A percentile compares a stretch with the other conserved stretches of the same genome.
Evolutionary conservation across 2,888 invertebrate genomes (phyloP).

Genomic region (Tiliacea citrago): DNA sequence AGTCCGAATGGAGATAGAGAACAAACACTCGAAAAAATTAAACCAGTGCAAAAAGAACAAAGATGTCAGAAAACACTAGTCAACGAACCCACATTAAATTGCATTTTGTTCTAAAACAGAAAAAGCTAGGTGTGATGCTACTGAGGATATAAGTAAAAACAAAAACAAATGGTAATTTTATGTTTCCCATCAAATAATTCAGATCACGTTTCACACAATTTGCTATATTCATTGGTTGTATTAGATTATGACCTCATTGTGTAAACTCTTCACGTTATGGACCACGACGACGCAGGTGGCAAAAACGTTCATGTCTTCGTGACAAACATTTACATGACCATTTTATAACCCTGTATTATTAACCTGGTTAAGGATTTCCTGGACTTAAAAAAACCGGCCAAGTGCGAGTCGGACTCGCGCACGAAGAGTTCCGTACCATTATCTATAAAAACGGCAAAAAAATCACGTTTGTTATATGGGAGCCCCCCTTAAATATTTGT

Average conservation of each 20-base stretch:
- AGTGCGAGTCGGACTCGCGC: too few species aligned
- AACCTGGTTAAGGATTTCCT: background rate
- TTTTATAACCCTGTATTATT: conserved; percentile 5
- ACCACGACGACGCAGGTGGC: conserved; percentile 54
- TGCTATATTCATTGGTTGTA: conserved; percentile 9
- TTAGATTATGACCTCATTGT: conserved; percentile 47
- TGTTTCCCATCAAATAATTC: conserved; percentile 11
- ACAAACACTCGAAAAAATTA: background rate
- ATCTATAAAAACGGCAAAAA: too few species aligned
- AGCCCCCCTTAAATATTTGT: too few species aligned
- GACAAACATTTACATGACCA: conserved; percentile 37
- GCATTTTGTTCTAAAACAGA: background rate
- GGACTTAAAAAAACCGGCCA: too few species aligned
- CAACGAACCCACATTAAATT: background rate
- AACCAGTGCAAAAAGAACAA: background rate
- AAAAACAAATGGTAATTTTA: conserved; percentile 3
- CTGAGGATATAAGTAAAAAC: background rate
- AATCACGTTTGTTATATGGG: too few species aligned
- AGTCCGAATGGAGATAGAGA: background rate
- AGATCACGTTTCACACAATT: conserved; percentile 35
- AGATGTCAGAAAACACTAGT: background rate
- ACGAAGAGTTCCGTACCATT: too few species aligned
- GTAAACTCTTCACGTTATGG: conserved; percentile 61
- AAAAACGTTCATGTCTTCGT: conserved; percentile 48
- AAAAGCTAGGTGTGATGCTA: background rate